phyloP scores from a whole-genome alignment of 2,888 invertebrate genomes.

The Cerceris ruficornis region DNA sequence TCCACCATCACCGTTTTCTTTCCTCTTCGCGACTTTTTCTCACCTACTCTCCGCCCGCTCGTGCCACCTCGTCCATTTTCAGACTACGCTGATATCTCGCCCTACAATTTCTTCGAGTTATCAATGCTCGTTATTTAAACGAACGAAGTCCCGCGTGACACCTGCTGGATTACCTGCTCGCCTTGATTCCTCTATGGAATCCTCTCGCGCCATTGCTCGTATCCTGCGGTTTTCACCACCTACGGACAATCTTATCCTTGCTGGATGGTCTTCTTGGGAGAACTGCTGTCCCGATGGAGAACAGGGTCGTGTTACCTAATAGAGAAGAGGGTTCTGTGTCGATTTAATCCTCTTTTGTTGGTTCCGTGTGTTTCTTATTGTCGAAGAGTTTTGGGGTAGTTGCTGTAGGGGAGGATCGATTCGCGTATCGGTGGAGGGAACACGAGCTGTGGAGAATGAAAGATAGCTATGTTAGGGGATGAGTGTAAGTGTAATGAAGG shows the following conservation, averaged over 20 bases:
- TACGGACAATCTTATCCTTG: neutral
- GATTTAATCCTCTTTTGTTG: no score
- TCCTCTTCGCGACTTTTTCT: conserved; percentile 13
- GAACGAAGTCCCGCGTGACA: conserved; percentile 39
- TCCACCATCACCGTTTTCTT: conserved; percentile 40
- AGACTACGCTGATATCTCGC: conserved; percentile 33
- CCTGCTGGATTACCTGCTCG: conserved; percentile 34
- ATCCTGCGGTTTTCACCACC: conserved; percentile 12
- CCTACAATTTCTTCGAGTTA: conserved; percentile 40
- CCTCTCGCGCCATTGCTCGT: conserved; percentile 15
- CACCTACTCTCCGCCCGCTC: conserved; percentile 1
- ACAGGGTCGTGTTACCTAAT: no score
- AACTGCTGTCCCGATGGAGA: no score
- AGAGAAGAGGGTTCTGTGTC: no score
- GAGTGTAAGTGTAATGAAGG: no score
- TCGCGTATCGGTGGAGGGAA: no score
- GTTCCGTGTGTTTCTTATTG: no score
- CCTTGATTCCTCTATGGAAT: conserved; percentile 15
- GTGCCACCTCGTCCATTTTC: conserved; percentile 1
- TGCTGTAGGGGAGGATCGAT: no score
- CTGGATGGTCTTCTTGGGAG: no score
- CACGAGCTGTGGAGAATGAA: no score
- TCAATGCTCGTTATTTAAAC: conserved; percentile 55
- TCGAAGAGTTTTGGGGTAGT: no score
- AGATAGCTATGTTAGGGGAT: no score